Evolutionary conservation across 2,888 invertebrate genomes (phyloP), one percentile per base, ranked within the genome.

Genomic region (Selenia dentaria): DNA sequence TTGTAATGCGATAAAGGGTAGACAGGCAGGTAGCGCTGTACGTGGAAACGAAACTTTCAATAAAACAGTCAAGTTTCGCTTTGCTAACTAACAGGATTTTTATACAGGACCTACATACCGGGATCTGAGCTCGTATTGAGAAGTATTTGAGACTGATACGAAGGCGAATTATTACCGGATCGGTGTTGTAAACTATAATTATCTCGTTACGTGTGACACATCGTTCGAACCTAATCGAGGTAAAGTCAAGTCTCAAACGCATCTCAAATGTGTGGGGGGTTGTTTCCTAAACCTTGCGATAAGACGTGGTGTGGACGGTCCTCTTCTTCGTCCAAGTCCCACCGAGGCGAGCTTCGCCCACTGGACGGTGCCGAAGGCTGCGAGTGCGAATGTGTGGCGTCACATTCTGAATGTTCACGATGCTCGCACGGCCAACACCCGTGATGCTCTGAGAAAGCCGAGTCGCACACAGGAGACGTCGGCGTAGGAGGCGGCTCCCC

Each of bases 341-440:
- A 88, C 55, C 81, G 79, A 57, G 91, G 91, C 55, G 91, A 90
- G 62, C 88, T 74, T 58, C 89, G 78, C 12, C 91, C 91, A 67
- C 89, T 88, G 59, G 87, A 85, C 24, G 70, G 74, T 60, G 85
- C 86, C 64, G 91, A 88, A 55, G 69, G 82, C 67, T 79, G 83
- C 48, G 77, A 71, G 45, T 79, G 83, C 43, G 76, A 71, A 45
- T 31, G 39, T 16, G 40, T 35, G 13, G 69, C 74, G 61, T 79
- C 84, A 72, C 73, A 81, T 56, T 85, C 83, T 11, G 83, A 81
- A 51, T 76, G 74, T 24, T 84, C 83, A 8, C 82, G 83, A 46
- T 83, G 85, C 60, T 89, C 89, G 71, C 89, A 86, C 44, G 89
- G 88, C 85, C 88, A 87, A 64, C 88, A 87, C 50, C 86, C 86